Evolutionary conservation across 2,113 vertebrate genomes (phyloP), one percentile per base, ranked within the genome.

Genomic region (Cyphomyrus plagiostoma): DNA sequence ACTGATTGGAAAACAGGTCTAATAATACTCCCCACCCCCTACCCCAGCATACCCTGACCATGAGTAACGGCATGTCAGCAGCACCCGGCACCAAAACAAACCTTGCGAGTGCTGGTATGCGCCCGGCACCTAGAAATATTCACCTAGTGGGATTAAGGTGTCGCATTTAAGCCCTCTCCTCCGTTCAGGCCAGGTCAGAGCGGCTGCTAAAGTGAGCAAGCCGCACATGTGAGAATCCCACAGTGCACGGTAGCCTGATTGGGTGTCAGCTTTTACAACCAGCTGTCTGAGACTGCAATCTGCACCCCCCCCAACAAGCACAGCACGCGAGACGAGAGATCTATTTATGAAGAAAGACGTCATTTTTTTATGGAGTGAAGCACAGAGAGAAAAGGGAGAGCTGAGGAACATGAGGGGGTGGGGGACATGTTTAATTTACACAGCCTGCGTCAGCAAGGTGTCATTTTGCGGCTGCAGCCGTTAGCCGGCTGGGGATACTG

Each of bases 381-480:
- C 92, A 90, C 13, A 87, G 74, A 90, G 45, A 58, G 15, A 53
- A 94, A 92, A 93, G 52, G 88, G 90, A 80, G 21, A 49, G 80
- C 15, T 84, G 19, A 88, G 80, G 90, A 86, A 91, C 30, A 88
- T 84, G 80, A 89, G 89, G 85, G 88, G 58, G 89, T 86, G 90
- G 88, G 86, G 84, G 89, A 91, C n/a, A 46, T 7, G 56, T 93
- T 94, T 93, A 93, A 95, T 95, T 95, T 95, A 95, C 94, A 94
- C 90, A 92, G 92, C 17, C 82, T 86, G 92, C 91, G 93, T 92
- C 95, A 94, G 94, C 86, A 90, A 88, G 92, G 95, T 94, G 93
- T 98, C 95, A 83, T 92, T 93, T 98, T 97, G 96, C 97, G 86
- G 91, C 93, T 92, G 94, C 95, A 96, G 96, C 96, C 96, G 96